Evolutionary conservation across 2,888 invertebrate species (phyloP), one percentile per base, ranked within the genome.

Genomic region (Erebia palarica): DNA sequence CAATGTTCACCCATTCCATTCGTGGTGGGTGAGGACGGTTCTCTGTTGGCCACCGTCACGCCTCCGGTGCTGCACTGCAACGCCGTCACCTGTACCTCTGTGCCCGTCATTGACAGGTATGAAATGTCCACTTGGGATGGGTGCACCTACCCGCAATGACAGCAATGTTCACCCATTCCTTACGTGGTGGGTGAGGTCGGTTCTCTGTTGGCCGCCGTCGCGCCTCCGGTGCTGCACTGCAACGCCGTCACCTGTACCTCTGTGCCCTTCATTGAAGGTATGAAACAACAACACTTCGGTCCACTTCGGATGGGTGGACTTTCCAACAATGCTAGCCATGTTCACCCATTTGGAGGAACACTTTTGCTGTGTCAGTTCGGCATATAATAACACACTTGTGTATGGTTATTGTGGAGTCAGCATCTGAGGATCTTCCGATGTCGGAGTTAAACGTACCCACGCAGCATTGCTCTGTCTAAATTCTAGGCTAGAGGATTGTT

Each of bases 191-290:
- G 92, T 0, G 92, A 92, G 68, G 92, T 92, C 67, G 86, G 85
- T 3, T 92, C 93, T 0, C 74, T 93, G 18, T 83, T 93, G 86
- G 93, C 92, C 0, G 88, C 92, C 0, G 92, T 93, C 51, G 93
- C 93, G 10, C 93, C 93, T 0, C 92, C 93, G 0, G 92, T 93
- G 64, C 73, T 93, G 55, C 92, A 92, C 73, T 93, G 93, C 55
- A 92, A 92, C 72, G 93, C 93, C 0, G 91, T 92, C 0, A 90
- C 91, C 0, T 93, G 92, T 61, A 93, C 92, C 0, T 92, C 92
- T 1, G 92, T 92, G 47, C 92, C 92, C 0, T 92, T 92, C 59
- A 89, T 93, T 67, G 92, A 93, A 92, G 90, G 91, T 88, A 49
- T 11, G 36, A 36, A 27, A 27, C 27, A 27, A 27, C 7, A n/a